A percentile compares a stretch with the other conserved stretches of the same genome.
Conservation (phyloP, 53 echinoderm and acorn worm genomes). For the Pentamera pediparva region DNA sequence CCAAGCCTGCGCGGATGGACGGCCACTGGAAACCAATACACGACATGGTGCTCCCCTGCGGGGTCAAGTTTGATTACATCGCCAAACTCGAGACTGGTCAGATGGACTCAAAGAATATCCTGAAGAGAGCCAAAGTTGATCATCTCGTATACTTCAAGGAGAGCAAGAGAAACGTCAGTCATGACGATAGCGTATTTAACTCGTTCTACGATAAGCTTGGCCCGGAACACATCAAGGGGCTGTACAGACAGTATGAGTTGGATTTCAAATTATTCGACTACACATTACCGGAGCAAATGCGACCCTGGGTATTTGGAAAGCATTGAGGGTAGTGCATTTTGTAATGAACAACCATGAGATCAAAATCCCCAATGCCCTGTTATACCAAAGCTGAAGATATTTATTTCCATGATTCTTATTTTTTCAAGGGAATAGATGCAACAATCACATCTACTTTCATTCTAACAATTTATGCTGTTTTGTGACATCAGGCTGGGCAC, state of each 20-base stretch:
- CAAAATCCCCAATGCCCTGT: too few species aligned
- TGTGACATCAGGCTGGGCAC: too few species aligned
- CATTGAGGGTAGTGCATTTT: not conserved
- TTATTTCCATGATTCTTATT: too few species aligned
- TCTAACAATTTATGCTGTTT: too few species aligned
- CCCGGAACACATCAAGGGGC: constrained; percentile 33
- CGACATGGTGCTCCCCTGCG: constrained; percentile 64
- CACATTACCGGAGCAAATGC: constrained; percentile 42
- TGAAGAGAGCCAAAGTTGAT: constrained; percentile 57
- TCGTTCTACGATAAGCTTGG: constrained; percentile 49
- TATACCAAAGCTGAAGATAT: too few species aligned
- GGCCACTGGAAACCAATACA: constrained; percentile 73
- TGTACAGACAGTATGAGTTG: constrained; percentile 54
- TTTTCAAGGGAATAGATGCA: too few species aligned
- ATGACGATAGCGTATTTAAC: constrained; percentile 50
- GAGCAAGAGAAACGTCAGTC: constrained; percentile 45
- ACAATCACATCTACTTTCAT: too few species aligned
- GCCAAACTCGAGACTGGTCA: constrained; percentile 63
- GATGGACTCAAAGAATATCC: constrained; percentile 56
- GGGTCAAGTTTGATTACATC: constrained; percentile 62
- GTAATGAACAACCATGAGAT: too few species aligned
- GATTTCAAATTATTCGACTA: constrained; percentile 72
- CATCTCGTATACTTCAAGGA: constrained; percentile 56
- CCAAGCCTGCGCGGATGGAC: constrained; percentile 38
- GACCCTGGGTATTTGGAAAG: constrained; percentile 34